Base-by-base conservation (phyloP, 2,797 vertebrate species). In the Mionectes olivaceus region DNA sequence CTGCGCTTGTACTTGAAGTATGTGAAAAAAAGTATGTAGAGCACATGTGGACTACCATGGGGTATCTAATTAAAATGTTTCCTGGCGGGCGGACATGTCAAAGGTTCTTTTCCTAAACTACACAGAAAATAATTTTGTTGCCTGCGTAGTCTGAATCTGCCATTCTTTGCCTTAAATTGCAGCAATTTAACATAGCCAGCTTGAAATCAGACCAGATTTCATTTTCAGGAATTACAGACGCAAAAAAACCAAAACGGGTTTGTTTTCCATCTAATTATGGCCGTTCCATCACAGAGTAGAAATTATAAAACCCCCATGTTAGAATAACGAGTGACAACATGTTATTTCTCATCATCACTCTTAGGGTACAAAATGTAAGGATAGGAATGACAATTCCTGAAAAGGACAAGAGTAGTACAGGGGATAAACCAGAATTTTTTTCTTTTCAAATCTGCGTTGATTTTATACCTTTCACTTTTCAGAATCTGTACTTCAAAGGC, bases 121-220 rank as follows among this genome's bases (percentile, higher is more conserved):
- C 24, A 12, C 5, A 41, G 70, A 33, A 76, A 49, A 56, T 52
- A 32, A 28, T 13, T 39, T 15, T n/a, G 15, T 74, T 60, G 9
- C 32, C 43, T 50, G 3, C 0, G 0, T 17, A 25, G 33, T 35
- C 49, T 68, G 28, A 59, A 59, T 61, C 22, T 3, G 2, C 47
- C 9, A 52, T 10, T 65, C 18, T 82, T 60, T 41, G 15, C 22
- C 9, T 41, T 59, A 64, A 90, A 37, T 35, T 56, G 10, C 25
- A 86, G 44, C 23, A 49, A 4, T 52, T 17, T 11, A 41, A 47
- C 23, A 43, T 23, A 39, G 19, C 18, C 32, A n/a, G 4, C 67
- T 27, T 67, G 13, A 76, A 79, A 41, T 76, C 19, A 41, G 28
- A 57, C 35, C 32, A 49, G 49, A 21, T n/a, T 25, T 70, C 13